phyloP scores from a whole-genome alignment of 1,140 invertebrate species.

The honey bee (Apis mellifera) region DNA sequence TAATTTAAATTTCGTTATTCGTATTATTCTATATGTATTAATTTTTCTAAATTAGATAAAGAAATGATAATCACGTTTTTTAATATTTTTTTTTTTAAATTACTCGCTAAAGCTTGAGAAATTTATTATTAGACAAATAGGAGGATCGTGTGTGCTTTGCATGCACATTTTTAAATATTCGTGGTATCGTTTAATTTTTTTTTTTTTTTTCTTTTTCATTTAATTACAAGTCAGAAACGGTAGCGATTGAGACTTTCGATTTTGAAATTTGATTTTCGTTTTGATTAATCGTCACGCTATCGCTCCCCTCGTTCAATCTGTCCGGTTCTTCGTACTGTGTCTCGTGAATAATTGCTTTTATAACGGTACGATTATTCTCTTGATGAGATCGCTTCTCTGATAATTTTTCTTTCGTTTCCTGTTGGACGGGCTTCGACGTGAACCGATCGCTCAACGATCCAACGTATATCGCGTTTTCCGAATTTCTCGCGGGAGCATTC shows the following conservation, averaged over 20 bases:
- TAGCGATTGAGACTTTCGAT: not conserved
- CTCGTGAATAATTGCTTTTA: conserved; percentile 44
- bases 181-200: not conserved
- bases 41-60: not conserved
- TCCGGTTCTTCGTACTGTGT: not conserved
- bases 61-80: too few relatives aligned
- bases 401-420: not conserved
- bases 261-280: not conserved
- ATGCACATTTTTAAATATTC: not conserved
- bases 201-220: too few relatives aligned
- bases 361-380: not conserved
- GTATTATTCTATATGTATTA: too few relatives aligned
- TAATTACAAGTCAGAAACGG: accelerated
- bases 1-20: not conserved
- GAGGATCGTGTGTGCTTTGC: not conserved
- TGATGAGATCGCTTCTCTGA: not conserved
- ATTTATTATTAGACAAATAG: not conserved
- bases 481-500: conserved; percentile 54
- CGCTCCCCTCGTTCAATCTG: too few relatives aligned
- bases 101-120: not conserved
- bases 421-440: conserved; percentile 14
- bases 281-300: not conserved
- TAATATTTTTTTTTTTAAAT: too few relatives aligned
- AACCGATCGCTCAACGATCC: conserved; percentile 64
- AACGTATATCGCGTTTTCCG: conserved; percentile 64